Evolutionary conservation across 2,113 vertebrate genomes (phyloP), one percentile per base, ranked within the genome.

Genomic region (Trichomycterus rosablanca): DNA sequence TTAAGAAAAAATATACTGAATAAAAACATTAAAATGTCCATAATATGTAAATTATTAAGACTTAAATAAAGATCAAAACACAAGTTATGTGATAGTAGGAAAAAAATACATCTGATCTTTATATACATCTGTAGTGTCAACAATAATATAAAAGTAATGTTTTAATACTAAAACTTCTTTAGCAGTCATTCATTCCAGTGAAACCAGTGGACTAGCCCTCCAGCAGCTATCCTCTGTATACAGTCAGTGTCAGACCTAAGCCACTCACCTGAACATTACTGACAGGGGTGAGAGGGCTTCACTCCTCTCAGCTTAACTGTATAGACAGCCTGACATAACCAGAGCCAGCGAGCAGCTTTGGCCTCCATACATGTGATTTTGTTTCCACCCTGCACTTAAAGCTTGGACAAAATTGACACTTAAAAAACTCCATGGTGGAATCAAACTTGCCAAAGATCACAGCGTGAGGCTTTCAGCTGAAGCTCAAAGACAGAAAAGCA

Each of bases 181-280:
- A n/a, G n/a, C n/a, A n/a, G n/a, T n/a, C n/a, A n/a, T n/a, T n/a
- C n/a, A n/a, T n/a, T n/a, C n/a, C n/a, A 30, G 7, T 39, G 39
- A 56, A 63, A 23, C 40, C 10, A 34, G 44, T 14, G 4, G 6
- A 60, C 64, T 34, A 48, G 44, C 51, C 34, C 23, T 50, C 49
- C 22, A 63, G 28, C 40, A 2, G 8, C 55, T 24, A 32, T 24
- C 39, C 20, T 37, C 16, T 32, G 14, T 10, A 28, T 48, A 60
- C 20, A 52, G 12, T 39, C n/a, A 18, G 44, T 32, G 63, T 37
- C 32, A 62, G 1, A 23, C 20, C 24, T 32, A 34, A 64, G 23
- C 18, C 30, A 60, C 37, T 24, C 26, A 18, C 18, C 11, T 42
- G 22, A 62, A 23, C 28, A 24, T 22, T 26, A 32, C 53, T 53